Evolutionary conservation across 2,888 invertebrate species (phyloP).

Genomic region (Meiosimyza platycephala): DNA sequence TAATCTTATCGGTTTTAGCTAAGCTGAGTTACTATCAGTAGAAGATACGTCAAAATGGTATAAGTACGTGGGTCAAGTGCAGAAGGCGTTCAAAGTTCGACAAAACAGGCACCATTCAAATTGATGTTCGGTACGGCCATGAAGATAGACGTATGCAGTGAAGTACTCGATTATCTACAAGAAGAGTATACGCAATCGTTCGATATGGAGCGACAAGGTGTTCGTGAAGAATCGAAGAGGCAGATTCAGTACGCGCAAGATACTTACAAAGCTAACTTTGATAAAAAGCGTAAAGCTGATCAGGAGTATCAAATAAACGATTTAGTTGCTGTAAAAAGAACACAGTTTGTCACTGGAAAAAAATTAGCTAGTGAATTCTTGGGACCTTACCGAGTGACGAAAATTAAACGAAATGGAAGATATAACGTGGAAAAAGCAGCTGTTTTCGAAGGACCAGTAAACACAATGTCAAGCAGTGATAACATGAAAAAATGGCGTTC

Average conservation of each 20-base stretch:
- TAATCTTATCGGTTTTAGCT: too few relatives aligned
- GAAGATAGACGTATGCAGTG: constrained; percentile 8
- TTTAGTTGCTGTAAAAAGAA: constrained; percentile 42
- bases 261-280: constrained; percentile 40
- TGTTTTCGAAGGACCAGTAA: constrained; percentile 37
- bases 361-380: constrained; percentile 43
- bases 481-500: constrained; percentile 42
- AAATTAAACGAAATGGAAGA: constrained; percentile 39
- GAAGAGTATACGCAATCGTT: background rate
- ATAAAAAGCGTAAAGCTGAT: constrained; percentile 40
- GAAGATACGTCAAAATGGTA: background rate
- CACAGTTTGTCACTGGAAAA: constrained; percentile 43
- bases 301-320: constrained; percentile 35
- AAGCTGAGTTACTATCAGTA: constrained; percentile 23
- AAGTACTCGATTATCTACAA: background rate
- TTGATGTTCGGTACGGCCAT: constrained; percentile 14
- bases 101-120: constrained; percentile 30
- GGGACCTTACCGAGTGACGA: constrained; percentile 44
- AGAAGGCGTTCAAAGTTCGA: constrained; percentile 18
- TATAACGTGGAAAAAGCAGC: constrained; percentile 40
- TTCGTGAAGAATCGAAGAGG: constrained; percentile 22
- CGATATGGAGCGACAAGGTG: constrained; percentile 10
- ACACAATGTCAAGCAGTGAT: constrained; percentile 37
- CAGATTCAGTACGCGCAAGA: constrained; percentile 39
- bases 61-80: too few relatives aligned